Evolutionary conservation across 2,888 invertebrate genomes (phyloP).

Genomic region (Lithosia quadra): DNA sequence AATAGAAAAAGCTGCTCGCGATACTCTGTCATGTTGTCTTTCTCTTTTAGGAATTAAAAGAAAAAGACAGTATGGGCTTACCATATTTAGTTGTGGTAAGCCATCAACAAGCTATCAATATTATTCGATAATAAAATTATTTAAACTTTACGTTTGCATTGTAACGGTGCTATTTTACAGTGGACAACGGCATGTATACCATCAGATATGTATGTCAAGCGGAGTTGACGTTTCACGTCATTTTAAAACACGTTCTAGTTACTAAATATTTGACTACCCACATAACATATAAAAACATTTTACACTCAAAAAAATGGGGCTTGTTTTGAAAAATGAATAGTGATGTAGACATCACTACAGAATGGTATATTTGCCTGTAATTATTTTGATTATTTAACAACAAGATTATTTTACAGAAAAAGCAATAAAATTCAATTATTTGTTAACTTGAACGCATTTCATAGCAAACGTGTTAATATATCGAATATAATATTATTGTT

Average conservation of each 20-base stretch:
- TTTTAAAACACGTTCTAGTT: constrained; percentile 22
- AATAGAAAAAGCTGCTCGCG: background rate
- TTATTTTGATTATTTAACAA: background rate
- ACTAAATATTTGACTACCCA: constrained; percentile 19
- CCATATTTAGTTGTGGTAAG: background rate
- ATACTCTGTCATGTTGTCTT: constrained; percentile 14
- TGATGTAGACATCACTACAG: background rate
- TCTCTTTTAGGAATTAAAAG: constrained; percentile 7
- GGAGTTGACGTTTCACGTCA: constrained; percentile 23
- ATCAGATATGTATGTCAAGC: constrained; percentile 44
- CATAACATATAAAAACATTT: background rate
- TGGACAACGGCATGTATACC: constrained; percentile 24
- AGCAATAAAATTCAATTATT: background rate
- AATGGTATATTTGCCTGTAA: background rate
- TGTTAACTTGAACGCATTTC: constrained; percentile 16
- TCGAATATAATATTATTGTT: constrained; percentile 23
- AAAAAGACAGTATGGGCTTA: constrained; percentile 16
- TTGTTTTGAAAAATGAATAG: background rate
- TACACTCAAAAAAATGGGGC: background rate
- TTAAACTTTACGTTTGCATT: constrained; percentile 38
- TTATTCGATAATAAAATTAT: constrained; percentile 14
- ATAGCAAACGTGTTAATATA: constrained; percentile 3
- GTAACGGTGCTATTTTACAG: constrained; percentile 36
- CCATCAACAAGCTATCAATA: background rate
- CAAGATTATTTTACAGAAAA: background rate